Evolutionary conservation across 1,140 invertebrate species (phyloP), one percentile per base, ranked within the genome.

Genomic region (Harlomillsia oculata): DNA sequence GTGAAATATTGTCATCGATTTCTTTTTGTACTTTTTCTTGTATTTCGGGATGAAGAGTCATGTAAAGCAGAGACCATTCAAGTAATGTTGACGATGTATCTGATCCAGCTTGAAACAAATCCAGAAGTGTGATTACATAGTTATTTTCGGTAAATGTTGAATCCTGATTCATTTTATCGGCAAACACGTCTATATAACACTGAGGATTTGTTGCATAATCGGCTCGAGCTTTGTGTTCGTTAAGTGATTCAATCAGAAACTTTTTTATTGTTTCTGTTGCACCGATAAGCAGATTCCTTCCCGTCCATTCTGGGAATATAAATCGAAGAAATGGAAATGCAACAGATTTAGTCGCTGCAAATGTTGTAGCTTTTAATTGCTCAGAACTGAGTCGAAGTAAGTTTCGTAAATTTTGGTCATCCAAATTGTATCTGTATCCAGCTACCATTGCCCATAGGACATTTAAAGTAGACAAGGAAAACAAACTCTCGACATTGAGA

Each of bases 361-460:
- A 45, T 6, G 30, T 26, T 9, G 8, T 28, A 6, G 28, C 20
- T 4, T 29, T 2, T 2, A 45, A 16, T 45, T 45, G 28, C 3
- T 45, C 28, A 6, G 20, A 9, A 8, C n/a, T 8, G 32, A 9
- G 8, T 9, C 32, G 32, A 8, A 34, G 32, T n/a, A n/a, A n/a
- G 32, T 8, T 9, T 9, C 8, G 8, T 43, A 55, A 20, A 16
- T 46, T 16, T 0, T 59, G 56, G 39, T 73, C 67, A 13, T 69
- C 56, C 52, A 71, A 69, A 3, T 69, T 66, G 39, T 70, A 69
- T 16, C 72, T 41, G 37, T 69, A 59, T 0, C 72, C 72, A 54
- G 70, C 71, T 0, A 72, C 59, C 18, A 73, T 62, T 13, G 66
- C 67, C 57, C 70, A 72, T 9, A 74, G 66, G 21, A 46, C 32